A percentile compares a stretch with the other conserved stretches of the same genome.
These are phyloP conservation scores for Desoria tigrina DNA, from an alignment of 2,888 invertebrate species.

Conservation along the genomic window DNA sequence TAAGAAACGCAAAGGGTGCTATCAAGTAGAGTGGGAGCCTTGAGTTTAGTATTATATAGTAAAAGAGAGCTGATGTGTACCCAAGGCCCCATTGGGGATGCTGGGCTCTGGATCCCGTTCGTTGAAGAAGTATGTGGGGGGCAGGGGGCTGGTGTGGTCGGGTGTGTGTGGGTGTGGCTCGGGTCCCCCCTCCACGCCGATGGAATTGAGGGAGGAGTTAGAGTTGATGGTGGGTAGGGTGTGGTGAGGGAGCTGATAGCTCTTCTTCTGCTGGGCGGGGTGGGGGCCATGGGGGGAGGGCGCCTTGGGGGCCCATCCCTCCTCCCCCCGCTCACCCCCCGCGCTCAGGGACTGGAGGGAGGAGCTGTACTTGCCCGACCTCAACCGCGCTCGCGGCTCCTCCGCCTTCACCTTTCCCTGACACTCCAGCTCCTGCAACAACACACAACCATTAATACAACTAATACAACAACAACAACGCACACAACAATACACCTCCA, in stretches of 20 bases:
- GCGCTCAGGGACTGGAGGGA: slow-evolving; percentile 16
- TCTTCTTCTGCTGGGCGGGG: too few relatives aligned
- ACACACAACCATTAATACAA: not conserved
- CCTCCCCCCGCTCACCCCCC: too few relatives aligned
- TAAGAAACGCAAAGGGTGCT: too few relatives aligned
- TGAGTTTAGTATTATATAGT: too few relatives aligned
- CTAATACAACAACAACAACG: too few relatives aligned
- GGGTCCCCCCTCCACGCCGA: slow-evolving; percentile 3
- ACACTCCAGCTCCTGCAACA: slow-evolving; percentile 30
- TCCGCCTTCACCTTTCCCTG: slow-evolving; percentile 36
- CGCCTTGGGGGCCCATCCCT: too few relatives aligned
- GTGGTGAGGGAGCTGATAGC: too few relatives aligned
- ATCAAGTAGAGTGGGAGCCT: too few relatives aligned
- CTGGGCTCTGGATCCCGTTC: not conserved
- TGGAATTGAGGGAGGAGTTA: slow-evolving; percentile 2
- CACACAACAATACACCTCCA: too few relatives aligned
- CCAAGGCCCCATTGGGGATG: not conserved
- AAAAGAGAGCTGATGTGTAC: too few relatives aligned
- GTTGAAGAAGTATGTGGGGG: slow-evolving; percentile 13
- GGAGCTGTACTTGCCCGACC: slow-evolving; percentile 7
- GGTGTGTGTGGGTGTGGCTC: not conserved
- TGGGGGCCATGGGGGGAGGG: not conserved
- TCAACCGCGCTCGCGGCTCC: not conserved
- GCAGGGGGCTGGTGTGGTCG: not conserved
- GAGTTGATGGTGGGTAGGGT: slow-evolving; percentile 15